Evolutionary conservation across 2,797 vertebrate genomes (phyloP).

Genomic region (Cynopterus sphinx): DNA sequence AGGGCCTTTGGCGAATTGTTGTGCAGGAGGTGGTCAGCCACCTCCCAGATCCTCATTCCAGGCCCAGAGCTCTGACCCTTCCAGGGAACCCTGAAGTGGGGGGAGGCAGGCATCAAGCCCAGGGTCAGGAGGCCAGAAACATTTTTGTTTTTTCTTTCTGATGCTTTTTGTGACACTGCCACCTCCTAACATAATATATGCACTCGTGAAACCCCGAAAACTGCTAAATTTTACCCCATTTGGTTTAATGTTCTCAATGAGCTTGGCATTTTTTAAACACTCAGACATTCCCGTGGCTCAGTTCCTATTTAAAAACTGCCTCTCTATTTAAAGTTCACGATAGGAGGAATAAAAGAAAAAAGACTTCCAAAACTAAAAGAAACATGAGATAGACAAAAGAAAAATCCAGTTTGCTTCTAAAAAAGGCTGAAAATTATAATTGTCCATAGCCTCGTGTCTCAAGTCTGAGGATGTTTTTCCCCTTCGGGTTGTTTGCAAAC

Average conservation of each 20-base stretch:
- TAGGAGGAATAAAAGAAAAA: constrained; percentile 65
- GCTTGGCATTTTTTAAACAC: constrained; percentile 67
- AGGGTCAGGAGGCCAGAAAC: neutral
- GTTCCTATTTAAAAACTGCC: constrained; percentile 81
- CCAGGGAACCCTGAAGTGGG: neutral
- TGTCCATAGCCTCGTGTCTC: neutral
- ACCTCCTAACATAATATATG: neutral
- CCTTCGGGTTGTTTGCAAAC: constrained; percentile 58
- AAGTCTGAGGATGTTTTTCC: constrained; percentile 54
- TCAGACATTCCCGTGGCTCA: constrained; percentile 84
- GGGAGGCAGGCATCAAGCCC: neutral
- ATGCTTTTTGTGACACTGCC: neutral
- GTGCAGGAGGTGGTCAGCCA: accelerated
- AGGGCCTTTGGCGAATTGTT: neutral
- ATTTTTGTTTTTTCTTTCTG: neutral
- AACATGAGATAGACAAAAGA: constrained; percentile 24
- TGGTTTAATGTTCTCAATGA: constrained; percentile 19
- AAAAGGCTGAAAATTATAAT: constrained; percentile 69
- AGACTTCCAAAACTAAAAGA: constrained; percentile 44
- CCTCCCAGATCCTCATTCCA: too few relatives aligned
- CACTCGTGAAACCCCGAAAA: neutral
- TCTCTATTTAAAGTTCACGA: constrained; percentile 84
- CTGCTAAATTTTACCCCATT: constrained; percentile 1
- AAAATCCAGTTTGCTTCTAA: constrained; percentile 63
- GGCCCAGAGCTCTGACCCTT: neutral